These are phyloP conservation scores for Zaprionus africanus DNA, from an alignment of 1,140 invertebrate species.

Conservation along the genomic window DNA sequence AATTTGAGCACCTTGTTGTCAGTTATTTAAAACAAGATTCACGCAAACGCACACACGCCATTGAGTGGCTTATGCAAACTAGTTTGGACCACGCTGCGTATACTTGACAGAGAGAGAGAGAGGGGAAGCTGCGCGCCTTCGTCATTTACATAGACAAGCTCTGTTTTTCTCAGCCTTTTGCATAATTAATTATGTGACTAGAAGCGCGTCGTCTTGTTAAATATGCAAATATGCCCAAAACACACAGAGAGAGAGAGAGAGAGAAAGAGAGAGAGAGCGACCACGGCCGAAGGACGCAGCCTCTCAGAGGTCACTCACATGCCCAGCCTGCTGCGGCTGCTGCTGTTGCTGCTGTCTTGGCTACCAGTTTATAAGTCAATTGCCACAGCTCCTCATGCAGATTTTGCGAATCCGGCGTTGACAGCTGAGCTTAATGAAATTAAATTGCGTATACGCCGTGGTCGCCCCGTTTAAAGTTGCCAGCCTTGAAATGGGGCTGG, in stretches of 20 bases:
- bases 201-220: conserved; percentile 71
- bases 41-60: conserved; percentile 28
- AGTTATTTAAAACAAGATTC: conserved; percentile 67
- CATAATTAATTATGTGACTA: conserved; percentile 81
- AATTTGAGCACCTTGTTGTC: conserved; percentile 79
- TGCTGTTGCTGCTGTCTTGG: background rate
- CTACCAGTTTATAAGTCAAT: conserved; percentile 38
- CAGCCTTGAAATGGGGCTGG: conserved; percentile 11
- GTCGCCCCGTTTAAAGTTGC: conserved; percentile 37
- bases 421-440: conserved; percentile 40
- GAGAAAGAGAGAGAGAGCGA: conserved; percentile 5
- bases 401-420: conserved; percentile 15
- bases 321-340: background rate
- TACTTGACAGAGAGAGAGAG: conserved; percentile 33
- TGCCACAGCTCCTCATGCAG: conserved; percentile 2
- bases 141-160: conserved; percentile 50
- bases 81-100: conserved; percentile 67
- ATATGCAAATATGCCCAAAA: conserved; percentile 72
- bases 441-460: conserved; percentile 44
- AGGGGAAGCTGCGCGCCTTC: background rate
- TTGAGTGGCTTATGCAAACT: conserved; percentile 72
- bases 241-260: conserved; percentile 25
- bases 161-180: conserved; percentile 64
- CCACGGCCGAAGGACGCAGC: conserved; percentile 15
- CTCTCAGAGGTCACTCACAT: conserved; percentile 50